Conservation (phyloP, 2,888 invertebrate species). For the Paralinhomoeus sp. region DNA sequence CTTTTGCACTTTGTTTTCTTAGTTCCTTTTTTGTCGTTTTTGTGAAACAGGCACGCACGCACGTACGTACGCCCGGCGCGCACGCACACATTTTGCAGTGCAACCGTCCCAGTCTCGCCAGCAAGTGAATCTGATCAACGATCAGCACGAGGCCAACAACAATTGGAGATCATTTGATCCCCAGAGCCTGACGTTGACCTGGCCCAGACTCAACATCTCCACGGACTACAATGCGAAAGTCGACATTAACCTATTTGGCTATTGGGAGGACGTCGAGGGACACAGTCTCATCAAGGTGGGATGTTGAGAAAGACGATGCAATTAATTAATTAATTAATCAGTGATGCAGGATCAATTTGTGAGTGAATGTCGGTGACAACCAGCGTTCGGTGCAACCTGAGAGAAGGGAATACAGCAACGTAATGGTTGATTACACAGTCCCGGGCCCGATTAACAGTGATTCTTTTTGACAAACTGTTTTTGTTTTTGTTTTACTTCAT, state of each 20-base stretch:
- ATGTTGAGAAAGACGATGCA: no score
- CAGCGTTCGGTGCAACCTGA: no score
- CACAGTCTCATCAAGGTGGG: slow-evolving; percentile 11
- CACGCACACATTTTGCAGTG: slow-evolving; percentile 1
- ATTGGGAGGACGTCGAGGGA: slow-evolving; percentile 13
- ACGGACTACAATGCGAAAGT: slow-evolving; percentile 9
- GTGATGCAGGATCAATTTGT: no score
- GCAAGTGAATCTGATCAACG: slow-evolving; percentile 5
- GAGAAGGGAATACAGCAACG: no score
- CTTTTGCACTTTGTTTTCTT: not conserved
- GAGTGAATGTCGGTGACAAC: no score
- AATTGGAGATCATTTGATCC: slow-evolving; percentile 4
- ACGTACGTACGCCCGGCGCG: not conserved
- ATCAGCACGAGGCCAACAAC: slow-evolving; percentile 3
- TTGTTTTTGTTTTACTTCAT: no score
- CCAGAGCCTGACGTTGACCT: slow-evolving; percentile 9
- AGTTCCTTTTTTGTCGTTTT: not conserved
- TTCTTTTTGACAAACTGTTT: no score
- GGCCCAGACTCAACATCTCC: slow-evolving; percentile 6
- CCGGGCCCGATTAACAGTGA: no score
- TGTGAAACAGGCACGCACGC: not conserved
- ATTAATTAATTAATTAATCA: no score
- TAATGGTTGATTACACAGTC: no score
- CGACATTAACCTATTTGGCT: slow-evolving; percentile 11
- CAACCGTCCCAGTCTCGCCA: not conserved